Evolutionary conservation across 2,797 vertebrate genomes (phyloP), one percentile per base, ranked within the genome.

Genomic region (Intellagama lesueurii): DNA sequence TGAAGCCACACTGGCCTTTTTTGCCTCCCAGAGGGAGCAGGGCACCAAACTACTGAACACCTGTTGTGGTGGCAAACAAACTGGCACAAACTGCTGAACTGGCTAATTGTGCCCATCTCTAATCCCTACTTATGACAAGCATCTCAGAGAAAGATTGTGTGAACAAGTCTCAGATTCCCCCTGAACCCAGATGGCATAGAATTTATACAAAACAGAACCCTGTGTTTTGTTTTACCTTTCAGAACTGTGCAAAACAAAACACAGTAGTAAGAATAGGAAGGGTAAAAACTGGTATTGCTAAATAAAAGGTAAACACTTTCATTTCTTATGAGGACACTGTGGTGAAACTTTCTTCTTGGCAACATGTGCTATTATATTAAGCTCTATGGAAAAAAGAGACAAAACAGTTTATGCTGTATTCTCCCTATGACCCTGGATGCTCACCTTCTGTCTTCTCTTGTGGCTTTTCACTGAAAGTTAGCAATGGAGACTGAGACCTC

Each of bases 391-490:
- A 64, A 64, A 14, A 64, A 14, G 83, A 72, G 85, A 86, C 0
- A 69, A 90, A 84, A 90, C 26, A 49, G 81, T 28, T 89, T 32
- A 85, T 70, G 81, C 79, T 80, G 12, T 0, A 79, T 56, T 92
- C 84, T n/a, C 35, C 56, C n/a, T 56, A 78, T 0, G 0, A 77
- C 73, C 7, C 11, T 86, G 88, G 56, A 83, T 75, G 91, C 97
- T 98, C 97, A 98, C 98, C 98, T 94, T 96, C 92, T 94, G 94
- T 93, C 89, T 89, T 90, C 95, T 95, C 94, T 68, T 87, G 56
- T 40, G 94, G 95, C 85, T 96, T 96, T 88, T 96, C 96, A 14
- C 90, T 77, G 5, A 95, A 95, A 0, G 93, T 89, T 88, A 95
- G 88, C 84, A 97, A 85, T 0, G 97, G 93, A 49, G 97, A 93